Conservation (phyloP, 2,113 vertebrate genomes). For the Antennarius striatus region DNA sequence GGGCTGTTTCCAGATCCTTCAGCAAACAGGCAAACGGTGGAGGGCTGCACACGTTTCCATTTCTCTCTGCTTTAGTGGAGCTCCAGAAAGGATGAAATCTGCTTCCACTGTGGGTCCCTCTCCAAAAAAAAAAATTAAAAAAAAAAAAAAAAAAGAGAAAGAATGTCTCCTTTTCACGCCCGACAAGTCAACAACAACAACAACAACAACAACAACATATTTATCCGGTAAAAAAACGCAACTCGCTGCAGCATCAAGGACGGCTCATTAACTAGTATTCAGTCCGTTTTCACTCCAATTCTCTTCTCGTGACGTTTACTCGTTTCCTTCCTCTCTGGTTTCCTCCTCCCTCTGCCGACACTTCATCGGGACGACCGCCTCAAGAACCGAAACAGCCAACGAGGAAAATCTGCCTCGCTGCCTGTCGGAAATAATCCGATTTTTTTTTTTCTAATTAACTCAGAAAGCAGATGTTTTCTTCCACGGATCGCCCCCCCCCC, state of each 20-base stretch:
- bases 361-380: constrained; percentile 57
- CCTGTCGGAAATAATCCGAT: neutral
- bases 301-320: constrained; percentile 72
- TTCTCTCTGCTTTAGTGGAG: constrained; percentile 52
- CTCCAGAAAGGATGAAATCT: constrained; percentile 59
- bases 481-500: neutral
- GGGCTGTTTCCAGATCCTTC: constrained; percentile 51
- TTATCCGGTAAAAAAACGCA: constrained; percentile 12
- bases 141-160: neutral
- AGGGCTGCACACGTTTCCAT: constrained; percentile 69
- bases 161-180: constrained; percentile 39
- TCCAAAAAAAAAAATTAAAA: too few species aligned
- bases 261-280: constrained; percentile 56
- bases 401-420: constrained; percentile 14
- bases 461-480: neutral
- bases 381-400: constrained; percentile 40
- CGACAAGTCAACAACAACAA: constrained; percentile 22
- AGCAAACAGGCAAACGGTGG: constrained; percentile 62
- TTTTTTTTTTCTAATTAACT: neutral
- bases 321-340: constrained; percentile 73
- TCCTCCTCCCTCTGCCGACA: constrained; percentile 67
- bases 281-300: constrained; percentile 60
- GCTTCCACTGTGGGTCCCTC: constrained; percentile 35
- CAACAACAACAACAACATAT: constrained; percentile 39
- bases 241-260: constrained; percentile 48